Evolutionary conservation across 2,797 vertebrate genomes (phyloP).

Genomic region (Chiloscyllium punctatum): DNA sequence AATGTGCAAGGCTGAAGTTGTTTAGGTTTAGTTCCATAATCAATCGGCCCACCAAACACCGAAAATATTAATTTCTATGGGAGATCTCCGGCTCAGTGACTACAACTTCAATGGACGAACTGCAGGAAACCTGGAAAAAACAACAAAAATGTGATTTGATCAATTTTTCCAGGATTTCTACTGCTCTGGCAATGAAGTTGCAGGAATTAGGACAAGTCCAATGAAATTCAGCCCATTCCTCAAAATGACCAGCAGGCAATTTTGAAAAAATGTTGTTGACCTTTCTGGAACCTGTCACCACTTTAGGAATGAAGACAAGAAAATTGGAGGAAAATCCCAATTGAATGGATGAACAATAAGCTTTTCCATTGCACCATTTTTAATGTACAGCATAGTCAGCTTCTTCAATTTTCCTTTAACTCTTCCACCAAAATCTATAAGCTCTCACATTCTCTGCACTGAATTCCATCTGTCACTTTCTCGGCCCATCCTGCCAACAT

Average conservation of each 20-base stretch:
- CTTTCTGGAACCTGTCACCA: background rate
- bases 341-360: background rate
- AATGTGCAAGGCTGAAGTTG: background rate
- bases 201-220: background rate
- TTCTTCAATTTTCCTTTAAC: background rate
- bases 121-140: background rate
- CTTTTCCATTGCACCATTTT: background rate
- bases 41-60: background rate
- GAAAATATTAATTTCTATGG: background rate
- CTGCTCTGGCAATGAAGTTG: background rate
- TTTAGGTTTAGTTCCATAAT: background rate
- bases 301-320: background rate
- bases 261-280: no score
- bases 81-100: background rate
- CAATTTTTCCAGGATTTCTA: background rate
- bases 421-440: background rate
- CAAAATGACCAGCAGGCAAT: background rate
- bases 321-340: background rate
- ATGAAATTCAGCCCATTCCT: background rate
- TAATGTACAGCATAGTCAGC: background rate
- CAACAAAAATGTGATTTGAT: background rate
- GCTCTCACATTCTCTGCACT: background rate
- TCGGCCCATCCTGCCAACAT: background rate
- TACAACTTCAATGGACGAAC: background rate
- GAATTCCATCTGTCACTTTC: background rate